A percentile compares a stretch with the other conserved stretches of the same genome.
Evolutionary conservation across 35 echinoderm and acorn worm genomes (phyloP).

Genomic region (Apostichopus japonicus): DNA sequence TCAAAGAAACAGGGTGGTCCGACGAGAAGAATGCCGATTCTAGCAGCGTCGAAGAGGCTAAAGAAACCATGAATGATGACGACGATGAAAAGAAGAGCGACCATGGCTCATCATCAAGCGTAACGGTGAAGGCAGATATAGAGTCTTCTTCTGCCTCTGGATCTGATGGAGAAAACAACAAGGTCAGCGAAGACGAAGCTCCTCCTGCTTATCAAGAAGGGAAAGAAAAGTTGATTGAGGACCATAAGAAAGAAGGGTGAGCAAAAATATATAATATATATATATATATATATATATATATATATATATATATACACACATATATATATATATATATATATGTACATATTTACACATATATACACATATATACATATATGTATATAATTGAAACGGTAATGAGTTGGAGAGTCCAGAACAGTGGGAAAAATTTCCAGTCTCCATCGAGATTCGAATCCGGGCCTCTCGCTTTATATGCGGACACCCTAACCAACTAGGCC

Average conservation of each 20-base stretch:
- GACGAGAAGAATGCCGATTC: conserved; percentile 3
- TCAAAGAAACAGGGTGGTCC: conserved; percentile 40
- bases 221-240: not conserved
- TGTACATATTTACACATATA: too few relatives aligned
- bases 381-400: too few relatives aligned
- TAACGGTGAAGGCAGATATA: conserved; percentile 43
- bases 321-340: too few relatives aligned
- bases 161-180: not conserved
- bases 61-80: conserved; percentile 15
- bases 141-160: conserved; percentile 41
- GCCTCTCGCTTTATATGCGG: too few relatives aligned
- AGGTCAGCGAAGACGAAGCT: conserved; percentile 39
- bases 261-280: not conserved
- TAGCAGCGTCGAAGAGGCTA: conserved; percentile 25
- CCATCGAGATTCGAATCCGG: too few relatives aligned
- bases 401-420: too few relatives aligned
- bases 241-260: conserved; percentile 8
- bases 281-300: too few relatives aligned
- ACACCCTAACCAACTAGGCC: too few relatives aligned
- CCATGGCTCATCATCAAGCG: not conserved
- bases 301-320: not conserved
- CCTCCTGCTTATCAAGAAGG: conserved; percentile 24
- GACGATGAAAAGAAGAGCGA: conserved; percentile 48
- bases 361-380: too few relatives aligned
- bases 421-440: too few relatives aligned